A percentile compares a stretch with the other conserved stretches of the same genome.
Conservation (phyloP, 2,797 vertebrate genomes). For the Phoebastria nigripes region DNA sequence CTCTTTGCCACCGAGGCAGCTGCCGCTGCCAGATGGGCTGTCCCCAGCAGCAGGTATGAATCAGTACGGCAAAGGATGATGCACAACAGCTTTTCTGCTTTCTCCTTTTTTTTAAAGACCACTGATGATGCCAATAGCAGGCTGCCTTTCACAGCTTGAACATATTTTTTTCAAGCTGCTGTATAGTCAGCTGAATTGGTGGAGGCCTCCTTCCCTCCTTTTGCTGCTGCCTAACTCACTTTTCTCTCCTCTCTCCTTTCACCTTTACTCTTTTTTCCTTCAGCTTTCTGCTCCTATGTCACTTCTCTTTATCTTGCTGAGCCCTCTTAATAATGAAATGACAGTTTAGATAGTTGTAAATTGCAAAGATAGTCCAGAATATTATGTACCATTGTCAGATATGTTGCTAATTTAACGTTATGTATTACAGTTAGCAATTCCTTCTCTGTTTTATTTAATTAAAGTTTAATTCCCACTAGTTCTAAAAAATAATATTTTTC, state of each 20-base stretch:
- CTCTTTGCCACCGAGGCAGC: background rate
- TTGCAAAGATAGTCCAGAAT: background rate
- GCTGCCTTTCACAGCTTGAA: background rate
- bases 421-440: background rate
- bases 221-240: background rate
- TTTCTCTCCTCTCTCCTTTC: background rate
- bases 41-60: background rate
- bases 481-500: background rate
- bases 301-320: background rate
- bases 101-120: background rate
- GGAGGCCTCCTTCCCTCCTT: background rate
- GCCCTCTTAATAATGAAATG: background rate
- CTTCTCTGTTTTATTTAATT: background rate
- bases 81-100: background rate
- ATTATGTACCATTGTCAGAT: background rate
- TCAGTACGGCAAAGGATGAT: background rate
- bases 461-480: background rate
- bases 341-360: background rate
- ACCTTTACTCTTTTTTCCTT: background rate
- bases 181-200: background rate
- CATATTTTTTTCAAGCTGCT: background rate
- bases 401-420: background rate
- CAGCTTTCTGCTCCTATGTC: background rate
- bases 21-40: background rate
- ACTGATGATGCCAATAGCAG: background rate